Evolutionary conservation across 1,140 invertebrate species (phyloP).

Genomic region (Camponotus floridanus): DNA sequence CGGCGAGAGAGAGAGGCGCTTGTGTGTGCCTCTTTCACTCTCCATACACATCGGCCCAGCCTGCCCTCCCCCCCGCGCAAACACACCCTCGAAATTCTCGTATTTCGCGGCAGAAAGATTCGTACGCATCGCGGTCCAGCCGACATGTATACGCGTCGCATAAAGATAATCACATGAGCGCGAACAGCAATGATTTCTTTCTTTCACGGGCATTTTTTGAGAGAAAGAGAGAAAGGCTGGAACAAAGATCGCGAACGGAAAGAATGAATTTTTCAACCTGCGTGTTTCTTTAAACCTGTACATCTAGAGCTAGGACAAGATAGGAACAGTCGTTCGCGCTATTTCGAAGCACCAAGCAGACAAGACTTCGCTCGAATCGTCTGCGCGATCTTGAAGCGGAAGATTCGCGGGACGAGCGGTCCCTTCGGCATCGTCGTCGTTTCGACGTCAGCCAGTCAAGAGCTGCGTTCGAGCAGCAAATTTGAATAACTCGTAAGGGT

Average conservation of each 20-base stretch:
- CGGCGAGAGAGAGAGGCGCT: constrained; percentile 81
- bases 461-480: constrained; percentile 76
- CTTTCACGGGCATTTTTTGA: not conserved
- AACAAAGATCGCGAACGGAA: constrained; percentile 18
- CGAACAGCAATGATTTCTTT: constrained; percentile 5
- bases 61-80: constrained; percentile 28
- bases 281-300: not conserved
- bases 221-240: constrained; percentile 42
- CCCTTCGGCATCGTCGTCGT: constrained; percentile 39
- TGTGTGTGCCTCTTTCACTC: constrained; percentile 83
- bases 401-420: constrained; percentile 27
- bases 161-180: constrained; percentile 1
- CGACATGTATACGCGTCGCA: not conserved
- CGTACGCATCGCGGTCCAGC: constrained; percentile 25
- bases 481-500: constrained; percentile 76
- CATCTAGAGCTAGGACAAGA: not conserved
- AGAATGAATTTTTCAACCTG: not conserved
- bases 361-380: not conserved
- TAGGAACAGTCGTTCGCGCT: not conserved
- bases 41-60: constrained; percentile 68
- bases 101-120: constrained; percentile 66
- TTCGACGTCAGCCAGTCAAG: constrained; percentile 58
- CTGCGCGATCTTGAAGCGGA: constrained; percentile 29
- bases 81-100: constrained; percentile 27
- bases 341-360: not conserved